phyloP scores from a whole-genome alignment of 2,888 invertebrate genomes.

The Rhagophthalmus giganteus region DNA sequence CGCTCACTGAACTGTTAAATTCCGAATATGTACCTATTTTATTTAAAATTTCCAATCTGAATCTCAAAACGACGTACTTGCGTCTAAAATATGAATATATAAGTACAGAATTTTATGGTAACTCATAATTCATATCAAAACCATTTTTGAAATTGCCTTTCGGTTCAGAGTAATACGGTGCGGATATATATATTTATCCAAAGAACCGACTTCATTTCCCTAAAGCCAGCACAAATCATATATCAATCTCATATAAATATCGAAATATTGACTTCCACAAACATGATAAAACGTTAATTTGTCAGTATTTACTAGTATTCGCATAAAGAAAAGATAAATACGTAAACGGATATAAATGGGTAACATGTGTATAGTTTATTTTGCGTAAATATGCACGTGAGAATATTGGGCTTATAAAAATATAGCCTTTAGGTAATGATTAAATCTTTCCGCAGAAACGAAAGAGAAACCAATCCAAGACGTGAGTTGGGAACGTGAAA shows the following conservation, averaged over 20 bases:
- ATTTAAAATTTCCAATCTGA: background rate
- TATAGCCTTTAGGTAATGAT: slow-evolving; percentile 36
- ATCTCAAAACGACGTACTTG: background rate
- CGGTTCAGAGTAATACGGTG: slow-evolving; percentile 22
- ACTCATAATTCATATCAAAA: slow-evolving; percentile 34
- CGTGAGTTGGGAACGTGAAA: slow-evolving; percentile 48
- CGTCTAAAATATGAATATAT: slow-evolving; percentile 3
- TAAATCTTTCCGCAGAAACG: slow-evolving; percentile 42
- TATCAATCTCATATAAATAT: slow-evolving; percentile 39
- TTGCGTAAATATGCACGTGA: slow-evolving; percentile 15
- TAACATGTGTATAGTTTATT: slow-evolving; percentile 7
- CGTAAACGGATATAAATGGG: too few species aligned
- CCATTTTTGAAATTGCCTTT: slow-evolving; percentile 32
- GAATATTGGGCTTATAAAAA: slow-evolving; percentile 24
- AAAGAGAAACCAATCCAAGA: slow-evolving; percentile 49
- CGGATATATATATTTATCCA: slow-evolving; percentile 41
- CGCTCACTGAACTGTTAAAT: too few species aligned
- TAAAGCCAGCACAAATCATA: slow-evolving; percentile 37
- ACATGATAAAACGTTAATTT: slow-evolving; percentile 22
- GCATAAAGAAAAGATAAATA: background rate
- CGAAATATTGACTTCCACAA: slow-evolving; percentile 20
- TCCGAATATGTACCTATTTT: background rate
- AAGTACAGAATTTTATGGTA: slow-evolving; percentile 6
- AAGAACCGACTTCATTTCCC: slow-evolving; percentile 38
- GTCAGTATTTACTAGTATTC: slow-evolving; percentile 5